Evolutionary conservation across 2,888 invertebrate species (phyloP), one percentile per base, ranked within the genome.

Genomic region (Gerris lacustris): DNA sequence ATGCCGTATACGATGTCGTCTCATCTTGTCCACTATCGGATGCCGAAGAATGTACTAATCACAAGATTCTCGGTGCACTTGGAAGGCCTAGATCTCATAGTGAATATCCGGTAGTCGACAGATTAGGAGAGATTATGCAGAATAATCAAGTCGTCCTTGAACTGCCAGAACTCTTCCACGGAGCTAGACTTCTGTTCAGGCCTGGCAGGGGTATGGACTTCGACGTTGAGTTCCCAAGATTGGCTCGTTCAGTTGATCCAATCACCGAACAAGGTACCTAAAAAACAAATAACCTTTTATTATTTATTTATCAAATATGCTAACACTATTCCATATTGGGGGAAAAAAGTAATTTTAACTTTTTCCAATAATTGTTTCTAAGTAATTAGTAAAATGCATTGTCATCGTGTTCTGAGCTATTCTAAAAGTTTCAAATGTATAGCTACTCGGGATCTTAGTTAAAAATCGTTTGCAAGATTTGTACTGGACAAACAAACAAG

Each of bases 111-210:
- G 66, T 92, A 76, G 86, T 87, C 75, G 87, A 89, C 75, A 86
- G 92, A 75, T 85, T 87, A 9, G 86, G 86, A 11, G 86, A 87
- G 78, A 86, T 91, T 76, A 78, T 92, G 73, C 86, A 87, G 79
- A 86, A 85, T n/a, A 88, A 91, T 79, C 89, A 91, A 79, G 86
- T 92, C 80, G 86, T 84, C 72, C 79, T 91, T 75, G 86, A 86
- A 76, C 80, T 92, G 76, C 92, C 92, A 0, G 86, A 88, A 80
- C 85, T 87, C 76, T 88, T 90, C 80, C 87, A 87, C 76, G 83
- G 83, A 74, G 87, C 88, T 68, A 85, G 87, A n/a, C 73, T 78
- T 2, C 71, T 76, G 45, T 76, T 78, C 74, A 73, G 74, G 68
- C 78, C 78, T 0, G 73, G 75, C 43, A 80, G 80, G 47, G 75